Conservation (phyloP, 2,888 invertebrate genomes). For the Lasioglossum marginatum region DNA sequence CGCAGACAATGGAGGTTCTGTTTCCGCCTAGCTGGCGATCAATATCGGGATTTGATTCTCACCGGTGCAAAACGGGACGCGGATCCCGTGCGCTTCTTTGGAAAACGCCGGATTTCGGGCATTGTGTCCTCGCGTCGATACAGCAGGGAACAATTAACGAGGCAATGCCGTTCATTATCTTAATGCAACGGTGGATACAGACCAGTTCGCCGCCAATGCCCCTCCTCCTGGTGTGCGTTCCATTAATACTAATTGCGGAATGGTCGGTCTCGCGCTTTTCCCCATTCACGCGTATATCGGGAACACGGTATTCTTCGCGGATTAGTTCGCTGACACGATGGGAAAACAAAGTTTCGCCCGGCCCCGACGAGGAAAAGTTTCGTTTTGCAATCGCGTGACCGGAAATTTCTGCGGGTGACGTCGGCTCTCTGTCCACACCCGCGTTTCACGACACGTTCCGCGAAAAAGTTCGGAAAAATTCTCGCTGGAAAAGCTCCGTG, state of each 20-base stretch:
- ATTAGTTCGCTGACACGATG: constrained; percentile 28
- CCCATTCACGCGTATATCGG: not conserved
- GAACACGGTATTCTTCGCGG: constrained; percentile 14
- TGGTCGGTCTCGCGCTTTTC: constrained; percentile 18
- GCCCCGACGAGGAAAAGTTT: constrained; percentile 1
- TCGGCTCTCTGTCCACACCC: not conserved
- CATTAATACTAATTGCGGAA: constrained; percentile 52
- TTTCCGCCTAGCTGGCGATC: not conserved
- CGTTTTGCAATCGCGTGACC: not conserved
- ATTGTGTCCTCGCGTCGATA: not conserved
- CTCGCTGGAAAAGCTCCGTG: not conserved
- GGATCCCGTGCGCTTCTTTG: not conserved
- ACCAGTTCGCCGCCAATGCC: not conserved
- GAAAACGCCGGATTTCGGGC: not conserved
- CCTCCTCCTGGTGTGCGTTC: not conserved
- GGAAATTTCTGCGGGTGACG: not conserved
- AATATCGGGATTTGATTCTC: constrained; percentile 9
- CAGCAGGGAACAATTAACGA: constrained; percentile 18
- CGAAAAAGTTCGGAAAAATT: not conserved
- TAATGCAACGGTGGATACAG: constrained; percentile 20
- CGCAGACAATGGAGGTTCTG: not conserved
- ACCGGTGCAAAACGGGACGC: not conserved
- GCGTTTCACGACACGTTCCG: not conserved
- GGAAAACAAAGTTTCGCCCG: constrained; percentile 11
- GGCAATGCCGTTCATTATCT: constrained; percentile 36